Evolutionary conservation across 2,113 vertebrate genomes (phyloP).

Genomic region (Tachysurus vachellii): DNA sequence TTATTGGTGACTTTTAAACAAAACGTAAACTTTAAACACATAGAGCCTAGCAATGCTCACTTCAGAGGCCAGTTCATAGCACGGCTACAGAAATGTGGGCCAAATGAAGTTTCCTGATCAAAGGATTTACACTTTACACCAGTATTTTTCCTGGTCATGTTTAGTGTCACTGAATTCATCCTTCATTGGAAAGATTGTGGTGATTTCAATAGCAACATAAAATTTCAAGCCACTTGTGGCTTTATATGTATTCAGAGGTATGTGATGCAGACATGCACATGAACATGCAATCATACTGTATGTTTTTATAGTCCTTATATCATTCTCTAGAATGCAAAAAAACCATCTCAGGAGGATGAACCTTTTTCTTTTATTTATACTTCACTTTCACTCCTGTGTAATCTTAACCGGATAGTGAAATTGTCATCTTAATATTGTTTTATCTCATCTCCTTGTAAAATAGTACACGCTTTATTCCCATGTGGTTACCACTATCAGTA

Average conservation of each 20-base stretch:
- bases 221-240: background rate
- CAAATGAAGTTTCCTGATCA: background rate
- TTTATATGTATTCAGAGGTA: background rate
- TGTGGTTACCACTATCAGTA: background rate
- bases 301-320: background rate
- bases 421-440: background rate
- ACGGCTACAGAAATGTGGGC: background rate
- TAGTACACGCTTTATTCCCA: background rate
- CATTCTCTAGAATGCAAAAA: background rate
- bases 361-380: conserved; percentile 3
- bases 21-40: background rate
- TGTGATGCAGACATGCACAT: background rate
- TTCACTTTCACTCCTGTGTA: background rate
- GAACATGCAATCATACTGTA: too few species aligned
- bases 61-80: background rate
- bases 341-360: background rate
- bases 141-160: background rate
- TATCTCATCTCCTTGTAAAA: background rate
- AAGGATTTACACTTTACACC: background rate
- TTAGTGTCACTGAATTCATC: background rate
- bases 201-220: background rate
- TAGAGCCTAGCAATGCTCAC: background rate
- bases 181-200: background rate
- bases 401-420: background rate
- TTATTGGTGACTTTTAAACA: background rate